Conservation (phyloP, 2,113 vertebrate species). For the Coracopsis vasa region DNA sequence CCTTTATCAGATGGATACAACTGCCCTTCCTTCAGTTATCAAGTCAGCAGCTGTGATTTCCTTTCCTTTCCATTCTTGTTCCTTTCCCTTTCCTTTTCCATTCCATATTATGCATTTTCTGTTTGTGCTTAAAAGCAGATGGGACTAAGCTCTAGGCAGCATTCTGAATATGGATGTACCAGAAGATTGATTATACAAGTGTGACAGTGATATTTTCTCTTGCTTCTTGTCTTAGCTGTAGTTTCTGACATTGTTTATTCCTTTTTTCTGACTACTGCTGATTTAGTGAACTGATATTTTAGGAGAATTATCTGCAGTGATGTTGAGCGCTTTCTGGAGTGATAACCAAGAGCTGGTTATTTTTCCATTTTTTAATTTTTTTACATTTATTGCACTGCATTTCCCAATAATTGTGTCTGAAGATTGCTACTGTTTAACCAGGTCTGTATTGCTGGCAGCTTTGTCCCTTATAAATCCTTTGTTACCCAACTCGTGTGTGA, state of each 20-base stretch:
- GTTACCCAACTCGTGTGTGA: not conserved
- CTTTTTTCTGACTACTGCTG: not conserved
- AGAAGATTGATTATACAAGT: not conserved
- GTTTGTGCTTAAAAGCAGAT: not conserved
- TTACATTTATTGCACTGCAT: not conserved
- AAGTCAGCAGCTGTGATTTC: constrained; percentile 77
- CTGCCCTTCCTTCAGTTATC: constrained; percentile 87
- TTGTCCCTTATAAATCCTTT: not conserved
- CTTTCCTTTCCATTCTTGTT: not conserved
- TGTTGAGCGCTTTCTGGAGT: not conserved
- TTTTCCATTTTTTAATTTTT: not conserved
- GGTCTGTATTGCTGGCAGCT: not conserved
- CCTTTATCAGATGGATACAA: constrained; percentile 87
- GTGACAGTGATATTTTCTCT: not conserved
- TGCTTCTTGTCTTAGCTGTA: not conserved
- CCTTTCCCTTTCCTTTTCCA: not conserved
- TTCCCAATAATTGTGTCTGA: not conserved
- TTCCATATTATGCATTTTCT: not conserved
- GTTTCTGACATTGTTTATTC: not conserved
- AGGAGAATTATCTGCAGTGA: not conserved
- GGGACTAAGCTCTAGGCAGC: not conserved
- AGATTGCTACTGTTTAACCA: not conserved
- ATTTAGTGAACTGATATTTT: not conserved
- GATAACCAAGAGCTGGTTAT: not conserved
- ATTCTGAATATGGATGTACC: not conserved